Evolutionary conservation across 2,888 invertebrate species (phyloP).

Genomic region (Mamestra brassicae): DNA sequence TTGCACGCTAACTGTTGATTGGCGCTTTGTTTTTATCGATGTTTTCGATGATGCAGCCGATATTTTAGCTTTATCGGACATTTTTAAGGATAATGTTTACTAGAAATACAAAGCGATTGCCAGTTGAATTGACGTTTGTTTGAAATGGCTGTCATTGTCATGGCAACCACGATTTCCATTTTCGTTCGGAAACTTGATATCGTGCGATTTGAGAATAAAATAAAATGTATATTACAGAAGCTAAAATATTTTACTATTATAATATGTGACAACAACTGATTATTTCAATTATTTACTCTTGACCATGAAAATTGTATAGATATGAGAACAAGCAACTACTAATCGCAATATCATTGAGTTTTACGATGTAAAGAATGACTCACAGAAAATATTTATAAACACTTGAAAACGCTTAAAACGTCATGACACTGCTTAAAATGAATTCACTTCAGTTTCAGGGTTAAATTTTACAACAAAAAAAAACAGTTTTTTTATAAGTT

Average conservation of each 20-base stretch:
- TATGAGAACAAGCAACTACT: background rate
- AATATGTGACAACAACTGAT: background rate
- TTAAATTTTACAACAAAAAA: background rate
- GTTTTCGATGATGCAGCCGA: constrained; percentile 71
- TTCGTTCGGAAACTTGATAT: constrained; percentile 72
- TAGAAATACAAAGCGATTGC: background rate
- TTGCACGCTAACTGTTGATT: constrained; percentile 67
- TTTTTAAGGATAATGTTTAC: constrained; percentile 55
- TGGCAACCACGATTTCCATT: constrained; percentile 73
- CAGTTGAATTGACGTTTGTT: constrained; percentile 71
- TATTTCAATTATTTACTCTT: background rate
- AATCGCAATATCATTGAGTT: background rate
- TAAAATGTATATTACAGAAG: background rate
- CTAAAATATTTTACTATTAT: background rate
- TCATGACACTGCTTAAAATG: background rate
- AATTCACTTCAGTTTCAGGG: background rate
- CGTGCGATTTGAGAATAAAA: too few relatives aligned
- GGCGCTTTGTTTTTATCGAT: constrained; percentile 72
- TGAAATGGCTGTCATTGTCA: constrained; percentile 75
- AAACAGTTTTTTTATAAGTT: too few relatives aligned
- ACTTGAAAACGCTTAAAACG: background rate
- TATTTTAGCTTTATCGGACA: constrained; percentile 80
- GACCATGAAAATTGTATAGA: background rate
- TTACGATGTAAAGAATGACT: background rate
- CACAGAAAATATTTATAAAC: background rate